A percentile compares a stretch with the other conserved stretches of the same genome.
Evolutionary conservation across 2,113 vertebrate genomes (phyloP).

Genomic region (Sinocyclocheilus grahami): DNA sequence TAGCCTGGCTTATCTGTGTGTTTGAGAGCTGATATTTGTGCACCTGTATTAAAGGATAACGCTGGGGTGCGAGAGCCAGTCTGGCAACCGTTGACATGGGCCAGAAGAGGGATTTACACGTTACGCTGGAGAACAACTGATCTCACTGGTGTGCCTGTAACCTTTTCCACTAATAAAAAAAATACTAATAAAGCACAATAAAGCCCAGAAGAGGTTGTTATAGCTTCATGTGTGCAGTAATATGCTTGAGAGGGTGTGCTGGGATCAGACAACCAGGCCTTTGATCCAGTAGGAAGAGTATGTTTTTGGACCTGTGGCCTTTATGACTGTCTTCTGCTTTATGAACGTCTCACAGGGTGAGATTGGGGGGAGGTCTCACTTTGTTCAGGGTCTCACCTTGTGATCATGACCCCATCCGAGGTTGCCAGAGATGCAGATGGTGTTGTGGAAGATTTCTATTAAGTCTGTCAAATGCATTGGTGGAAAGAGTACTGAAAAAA

Average conservation of each 20-base stretch:
- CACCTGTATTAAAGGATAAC: conserved; percentile 64
- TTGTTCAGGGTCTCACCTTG: no score
- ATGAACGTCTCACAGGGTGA: not conserved
- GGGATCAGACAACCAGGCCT: conserved; percentile 1
- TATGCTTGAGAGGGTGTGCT: conserved; percentile 41
- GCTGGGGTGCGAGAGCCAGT: conserved; percentile 68
- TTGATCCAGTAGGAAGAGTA: conserved; percentile 1
- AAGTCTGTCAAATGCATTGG: no score
- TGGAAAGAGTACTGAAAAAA: no score
- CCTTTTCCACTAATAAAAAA: conserved; percentile 76
- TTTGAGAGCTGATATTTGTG: conserved; percentile 72
- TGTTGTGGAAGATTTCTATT: not conserved
- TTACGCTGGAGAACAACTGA: conserved; percentile 18
- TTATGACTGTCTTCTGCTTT: not conserved
- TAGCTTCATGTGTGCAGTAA: conserved; percentile 53
- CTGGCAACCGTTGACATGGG: conserved; percentile 46
- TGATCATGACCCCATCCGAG: no score
- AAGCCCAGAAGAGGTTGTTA: conserved; percentile 57
- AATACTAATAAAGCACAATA: conserved; percentile 70
- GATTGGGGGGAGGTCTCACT: not conserved
- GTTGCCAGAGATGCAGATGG: not conserved
- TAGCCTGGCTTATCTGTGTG: conserved; percentile 74
- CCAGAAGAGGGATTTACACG: conserved; percentile 33
- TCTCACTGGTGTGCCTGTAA: conserved; percentile 69
- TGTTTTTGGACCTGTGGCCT: not conserved